These are phyloP conservation scores for Diploptera punctata DNA, from an alignment of 2,888 invertebrate species.

Conservation along the genomic window DNA sequence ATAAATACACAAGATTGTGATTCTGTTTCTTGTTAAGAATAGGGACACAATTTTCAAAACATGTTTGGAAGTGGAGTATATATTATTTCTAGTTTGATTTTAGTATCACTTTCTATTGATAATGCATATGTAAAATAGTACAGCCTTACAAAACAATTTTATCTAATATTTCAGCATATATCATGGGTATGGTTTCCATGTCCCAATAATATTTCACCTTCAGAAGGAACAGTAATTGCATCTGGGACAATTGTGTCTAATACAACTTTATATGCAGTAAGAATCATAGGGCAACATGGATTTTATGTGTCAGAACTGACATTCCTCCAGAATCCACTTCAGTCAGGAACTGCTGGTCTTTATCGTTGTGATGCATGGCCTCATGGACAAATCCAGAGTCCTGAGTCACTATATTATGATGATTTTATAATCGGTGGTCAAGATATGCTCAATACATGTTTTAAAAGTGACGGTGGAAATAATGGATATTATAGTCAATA, in stretches of 20 bases:
- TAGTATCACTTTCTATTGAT: too few species aligned
- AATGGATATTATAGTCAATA: not conserved
- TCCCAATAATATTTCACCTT: not conserved
- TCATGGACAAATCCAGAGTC: not conserved
- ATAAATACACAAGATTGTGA: too few species aligned
- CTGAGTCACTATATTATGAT: not conserved
- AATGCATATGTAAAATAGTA: too few species aligned
- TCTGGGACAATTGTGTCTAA: conserved; percentile 1
- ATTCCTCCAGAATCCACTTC: conserved; percentile 6
- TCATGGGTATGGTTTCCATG: conserved; percentile 12
- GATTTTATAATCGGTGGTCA: conserved; percentile 16
- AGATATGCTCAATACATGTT: not conserved
- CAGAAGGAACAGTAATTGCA: not conserved
- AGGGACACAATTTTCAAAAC: too few species aligned
- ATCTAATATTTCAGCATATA: conserved; percentile 11
- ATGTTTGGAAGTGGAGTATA: too few species aligned
- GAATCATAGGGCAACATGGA: conserved; percentile 4
- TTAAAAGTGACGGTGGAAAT: too few species aligned
- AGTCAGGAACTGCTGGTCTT: not conserved
- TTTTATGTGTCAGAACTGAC: conserved; percentile 1
- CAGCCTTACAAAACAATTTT: too few species aligned
- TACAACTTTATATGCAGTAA: not conserved
- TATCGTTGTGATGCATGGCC: conserved; percentile 17
- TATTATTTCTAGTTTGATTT: too few species aligned
- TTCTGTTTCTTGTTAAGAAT: not conserved